phyloP scores from a whole-genome alignment of 2,797 vertebrate species.

The Buceros bicornis region DNA sequence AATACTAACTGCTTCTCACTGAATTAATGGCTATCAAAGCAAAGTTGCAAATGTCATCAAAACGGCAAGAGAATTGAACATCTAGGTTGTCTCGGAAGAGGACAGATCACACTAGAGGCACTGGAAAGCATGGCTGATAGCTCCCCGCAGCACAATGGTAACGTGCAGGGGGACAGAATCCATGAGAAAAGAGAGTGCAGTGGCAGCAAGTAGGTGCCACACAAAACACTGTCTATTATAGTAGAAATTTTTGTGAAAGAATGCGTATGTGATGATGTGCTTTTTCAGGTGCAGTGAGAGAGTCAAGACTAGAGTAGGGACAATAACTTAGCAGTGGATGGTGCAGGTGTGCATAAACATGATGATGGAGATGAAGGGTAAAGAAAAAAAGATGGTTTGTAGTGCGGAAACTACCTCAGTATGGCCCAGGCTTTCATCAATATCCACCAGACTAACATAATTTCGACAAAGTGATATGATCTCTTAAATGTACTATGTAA shows the following conservation, averaged over 20 bases:
- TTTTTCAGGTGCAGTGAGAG: background rate
- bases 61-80: background rate
- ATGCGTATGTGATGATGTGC: accelerated
- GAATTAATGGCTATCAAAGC: background rate
- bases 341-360: background rate
- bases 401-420: background rate
- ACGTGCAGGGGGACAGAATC: background rate
- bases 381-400: background rate
- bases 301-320: background rate
- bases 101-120: background rate
- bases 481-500: background rate
- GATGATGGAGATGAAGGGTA: background rate
- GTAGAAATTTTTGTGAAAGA: background rate
- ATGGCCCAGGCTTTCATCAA: background rate
- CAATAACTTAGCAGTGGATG: background rate
- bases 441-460: background rate
- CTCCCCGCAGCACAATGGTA: background rate
- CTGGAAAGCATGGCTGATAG: background rate
- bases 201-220: background rate
- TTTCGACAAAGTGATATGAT: background rate
- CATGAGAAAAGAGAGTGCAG: background rate
- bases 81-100: background rate
- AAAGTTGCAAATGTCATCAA: background rate
- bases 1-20: background rate
- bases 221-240: background rate